Percentiles rank a stretch among this genome's conserved stretches.
Evolutionary conservation across 1,140 invertebrate genomes (phyloP).

Genomic region (Sitodiplosis mosellana): DNA sequence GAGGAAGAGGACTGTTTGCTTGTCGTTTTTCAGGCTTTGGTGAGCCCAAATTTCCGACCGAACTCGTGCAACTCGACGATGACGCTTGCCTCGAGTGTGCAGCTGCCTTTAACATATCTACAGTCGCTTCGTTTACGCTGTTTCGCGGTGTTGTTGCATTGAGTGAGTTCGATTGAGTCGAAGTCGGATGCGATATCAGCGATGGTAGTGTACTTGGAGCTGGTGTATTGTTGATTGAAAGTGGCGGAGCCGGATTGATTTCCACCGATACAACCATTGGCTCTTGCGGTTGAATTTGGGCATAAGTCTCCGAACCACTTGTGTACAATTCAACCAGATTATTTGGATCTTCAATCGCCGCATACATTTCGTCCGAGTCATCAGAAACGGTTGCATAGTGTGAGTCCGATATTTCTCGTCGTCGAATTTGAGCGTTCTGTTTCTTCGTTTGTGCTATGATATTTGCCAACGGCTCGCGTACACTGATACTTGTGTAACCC

Average conservation of each 20-base stretch:
- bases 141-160: not conserved
- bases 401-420: constrained; percentile 30
- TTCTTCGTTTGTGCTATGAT: constrained; percentile 40
- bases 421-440: constrained; percentile 24
- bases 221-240: too few relatives aligned
- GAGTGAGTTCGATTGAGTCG: not conserved
- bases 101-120: too few relatives aligned
- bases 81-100: constrained; percentile 29
- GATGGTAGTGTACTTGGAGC: too few relatives aligned
- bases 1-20: constrained; percentile 63
- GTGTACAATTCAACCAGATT: constrained; percentile 40
- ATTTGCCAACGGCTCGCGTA: constrained; percentile 64
- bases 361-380: constrained; percentile 80
- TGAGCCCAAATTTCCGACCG: constrained; percentile 50
- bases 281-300: constrained; percentile 55
- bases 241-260: constrained; percentile 18
- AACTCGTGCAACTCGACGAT: constrained; percentile 54
- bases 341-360: constrained; percentile 65
- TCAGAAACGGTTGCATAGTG: constrained; percentile 71
- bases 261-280: constrained; percentile 32
- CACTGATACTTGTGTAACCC: constrained; percentile 80
- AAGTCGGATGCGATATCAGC: not conserved
- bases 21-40: constrained; percentile 74
- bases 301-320: constrained; percentile 74
- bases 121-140: too few relatives aligned